Conservation (phyloP, 2,888 invertebrate species). For the Drosophila neotestacea region DNA sequence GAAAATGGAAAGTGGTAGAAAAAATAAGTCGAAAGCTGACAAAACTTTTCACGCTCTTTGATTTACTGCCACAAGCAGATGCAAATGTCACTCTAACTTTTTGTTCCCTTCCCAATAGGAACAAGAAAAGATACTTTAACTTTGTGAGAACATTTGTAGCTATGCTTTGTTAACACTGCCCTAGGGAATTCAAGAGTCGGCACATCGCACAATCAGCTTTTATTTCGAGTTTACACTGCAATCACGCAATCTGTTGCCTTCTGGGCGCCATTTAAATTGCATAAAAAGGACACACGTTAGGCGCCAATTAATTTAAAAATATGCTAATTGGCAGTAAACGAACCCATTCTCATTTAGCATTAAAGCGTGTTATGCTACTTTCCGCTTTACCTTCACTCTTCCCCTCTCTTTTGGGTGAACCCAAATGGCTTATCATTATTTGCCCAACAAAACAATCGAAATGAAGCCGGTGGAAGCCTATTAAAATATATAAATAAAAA, state of each 20-base stretch:
- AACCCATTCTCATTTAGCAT: slow-evolving; percentile 22
- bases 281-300: slow-evolving; percentile 17
- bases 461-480: slow-evolving; percentile 24
- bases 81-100: slow-evolving; percentile 4
- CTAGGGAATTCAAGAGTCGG: background rate
- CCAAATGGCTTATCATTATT: slow-evolving; percentile 71
- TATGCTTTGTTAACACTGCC: background rate
- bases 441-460: slow-evolving; percentile 54
- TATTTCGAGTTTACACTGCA: slow-evolving; percentile 2
- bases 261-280: slow-evolving; percentile 5
- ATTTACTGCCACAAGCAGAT: slow-evolving; percentile 5
- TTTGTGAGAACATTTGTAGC: background rate
- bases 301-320: slow-evolving; percentile 67
- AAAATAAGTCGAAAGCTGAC: slow-evolving; percentile 17
- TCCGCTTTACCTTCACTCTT: background rate
- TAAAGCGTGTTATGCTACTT: background rate
- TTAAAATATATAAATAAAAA: slow-evolving; percentile 57
- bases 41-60: slow-evolving; percentile 14
- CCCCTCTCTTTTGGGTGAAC: slow-evolving; percentile 3
- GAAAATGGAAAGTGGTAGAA: slow-evolving; percentile 10
- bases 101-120: background rate
- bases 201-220: background rate
- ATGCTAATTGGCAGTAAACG: slow-evolving; percentile 65
- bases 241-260: slow-evolving; percentile 1
- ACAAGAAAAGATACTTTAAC: background rate